phyloP scores from a whole-genome alignment of 1,140 invertebrate species.

The Leptinotarsa undecemlineata region DNA sequence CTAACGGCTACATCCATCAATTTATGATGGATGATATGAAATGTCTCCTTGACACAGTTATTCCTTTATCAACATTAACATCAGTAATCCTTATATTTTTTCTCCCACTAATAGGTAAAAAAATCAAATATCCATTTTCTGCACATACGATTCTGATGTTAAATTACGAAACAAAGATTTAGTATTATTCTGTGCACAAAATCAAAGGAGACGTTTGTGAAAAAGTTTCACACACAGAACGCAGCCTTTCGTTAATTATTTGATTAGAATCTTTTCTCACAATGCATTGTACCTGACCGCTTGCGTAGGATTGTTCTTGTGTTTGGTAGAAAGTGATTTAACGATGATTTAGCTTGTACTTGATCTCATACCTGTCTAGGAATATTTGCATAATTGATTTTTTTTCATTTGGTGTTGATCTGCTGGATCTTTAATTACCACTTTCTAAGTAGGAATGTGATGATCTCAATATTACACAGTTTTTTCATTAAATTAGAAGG shows the following conservation, averaged over 20 bases:
- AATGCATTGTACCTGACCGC: background rate
- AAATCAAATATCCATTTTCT: too few relatives aligned
- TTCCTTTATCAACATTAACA: too few relatives aligned
- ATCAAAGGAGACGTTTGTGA: background rate
- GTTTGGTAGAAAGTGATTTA: constrained; percentile 1
- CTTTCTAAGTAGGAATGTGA: too few relatives aligned
- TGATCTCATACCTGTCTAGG: background rate
- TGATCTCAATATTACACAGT: too few relatives aligned
- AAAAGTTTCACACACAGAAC: background rate
- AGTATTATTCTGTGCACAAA: background rate
- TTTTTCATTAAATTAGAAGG: background rate
- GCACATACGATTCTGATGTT: too few relatives aligned
- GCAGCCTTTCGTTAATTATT: background rate
- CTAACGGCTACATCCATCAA: too few relatives aligned
- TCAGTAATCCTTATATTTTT: too few relatives aligned
- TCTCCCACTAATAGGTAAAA: too few relatives aligned
- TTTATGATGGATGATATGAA: too few relatives aligned
- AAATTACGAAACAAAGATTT: too few relatives aligned
- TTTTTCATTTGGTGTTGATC: background rate
- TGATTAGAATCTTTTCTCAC: background rate
- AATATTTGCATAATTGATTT: constrained; percentile 5
- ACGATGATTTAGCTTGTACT: background rate
- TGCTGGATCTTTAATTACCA: background rate
- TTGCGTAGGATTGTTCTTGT: background rate
- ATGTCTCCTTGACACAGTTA: too few relatives aligned